Evolutionary conservation across 2,888 invertebrate species (phyloP).

Genomic region (Diaprepes abbreviatus): DNA sequence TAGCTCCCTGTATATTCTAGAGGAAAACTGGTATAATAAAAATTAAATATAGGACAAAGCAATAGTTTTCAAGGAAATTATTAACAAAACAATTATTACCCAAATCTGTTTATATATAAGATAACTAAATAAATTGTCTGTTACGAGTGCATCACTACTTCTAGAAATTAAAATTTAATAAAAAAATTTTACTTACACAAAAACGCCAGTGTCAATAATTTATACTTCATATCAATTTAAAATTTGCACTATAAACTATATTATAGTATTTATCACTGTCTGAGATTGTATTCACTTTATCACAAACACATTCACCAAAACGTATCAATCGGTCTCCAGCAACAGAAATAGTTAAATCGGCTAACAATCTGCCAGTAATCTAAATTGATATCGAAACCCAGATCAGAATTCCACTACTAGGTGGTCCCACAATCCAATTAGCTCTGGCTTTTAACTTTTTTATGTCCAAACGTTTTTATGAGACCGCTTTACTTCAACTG

Average conservation of each 20-base stretch:
- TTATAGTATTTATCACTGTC: slow-evolving; percentile 16
- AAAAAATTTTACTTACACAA: slow-evolving; percentile 30
- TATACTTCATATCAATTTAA: slow-evolving; percentile 35
- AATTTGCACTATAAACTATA: not conserved
- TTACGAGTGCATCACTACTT: too few relatives aligned
- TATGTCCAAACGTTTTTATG: slow-evolving; percentile 17
- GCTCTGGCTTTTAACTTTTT: slow-evolving; percentile 17
- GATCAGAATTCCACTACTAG: slow-evolving; percentile 29
- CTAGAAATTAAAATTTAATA: not conserved
- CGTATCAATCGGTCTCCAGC: not conserved
- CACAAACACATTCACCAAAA: slow-evolving; percentile 7
- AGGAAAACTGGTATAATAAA: too few relatives aligned
- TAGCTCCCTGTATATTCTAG: too few relatives aligned
- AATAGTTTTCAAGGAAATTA: too few relatives aligned
- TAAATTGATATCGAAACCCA: slow-evolving; percentile 40
- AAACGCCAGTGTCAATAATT: slow-evolving; percentile 23
- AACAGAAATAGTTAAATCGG: slow-evolving; percentile 1
- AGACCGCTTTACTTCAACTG: slow-evolving; percentile 17
- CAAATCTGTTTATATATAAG: too few relatives aligned
- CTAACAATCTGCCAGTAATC: slow-evolving; percentile 13
- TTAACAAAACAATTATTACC: too few relatives aligned
- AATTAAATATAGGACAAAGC: too few relatives aligned
- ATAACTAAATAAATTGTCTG: too few relatives aligned
- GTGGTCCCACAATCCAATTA: slow-evolving; percentile 34
- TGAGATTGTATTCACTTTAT: not conserved